Percentiles rank a stretch among this genome's conserved stretches.
These are phyloP conservation scores for Sparus aurata DNA, from an alignment of 2,797 vertebrate species.

Conservation along the genomic window DNA sequence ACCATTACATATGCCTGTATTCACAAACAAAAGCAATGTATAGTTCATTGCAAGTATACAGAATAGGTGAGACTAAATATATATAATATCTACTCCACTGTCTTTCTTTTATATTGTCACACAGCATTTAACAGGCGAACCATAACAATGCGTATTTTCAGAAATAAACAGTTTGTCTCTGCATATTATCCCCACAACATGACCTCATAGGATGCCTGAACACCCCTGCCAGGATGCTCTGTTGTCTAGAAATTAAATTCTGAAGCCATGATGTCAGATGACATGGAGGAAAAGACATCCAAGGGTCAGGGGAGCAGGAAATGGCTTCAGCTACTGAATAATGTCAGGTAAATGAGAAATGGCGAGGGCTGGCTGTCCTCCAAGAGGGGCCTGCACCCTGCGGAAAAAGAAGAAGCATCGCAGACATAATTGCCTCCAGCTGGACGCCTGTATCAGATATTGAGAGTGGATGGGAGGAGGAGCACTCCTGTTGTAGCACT, in stretches of 20 bases:
- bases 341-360: slow-evolving; percentile 73
- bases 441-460: slow-evolving; percentile 59
- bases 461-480: slow-evolving; percentile 39
- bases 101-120: not conserved
- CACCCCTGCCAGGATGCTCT: slow-evolving; percentile 69
- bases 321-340: slow-evolving; percentile 70
- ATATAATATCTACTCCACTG: not conserved
- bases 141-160: slow-evolving; percentile 15
- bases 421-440: slow-evolving; percentile 79
- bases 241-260: slow-evolving; percentile 76
- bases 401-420: slow-evolving; percentile 68
- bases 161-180: slow-evolving; percentile 3
- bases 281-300: slow-evolving; percentile 68
- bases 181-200: slow-evolving; percentile 47
- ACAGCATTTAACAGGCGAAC: not conserved
- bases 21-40: no score
- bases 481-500: slow-evolving; percentile 26
- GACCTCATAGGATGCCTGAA: slow-evolving; percentile 58
- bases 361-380: slow-evolving; percentile 54
- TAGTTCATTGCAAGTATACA: no score
- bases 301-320: slow-evolving; percentile 77
- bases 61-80: no score
- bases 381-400: slow-evolving; percentile 43
- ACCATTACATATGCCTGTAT: no score
- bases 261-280: slow-evolving; percentile 75